A percentile compares a stretch with the other conserved stretches of the same genome.
Evolutionary conservation across 2,113 vertebrate genomes (phyloP).

Genomic region (Pteronura brasiliensis): DNA sequence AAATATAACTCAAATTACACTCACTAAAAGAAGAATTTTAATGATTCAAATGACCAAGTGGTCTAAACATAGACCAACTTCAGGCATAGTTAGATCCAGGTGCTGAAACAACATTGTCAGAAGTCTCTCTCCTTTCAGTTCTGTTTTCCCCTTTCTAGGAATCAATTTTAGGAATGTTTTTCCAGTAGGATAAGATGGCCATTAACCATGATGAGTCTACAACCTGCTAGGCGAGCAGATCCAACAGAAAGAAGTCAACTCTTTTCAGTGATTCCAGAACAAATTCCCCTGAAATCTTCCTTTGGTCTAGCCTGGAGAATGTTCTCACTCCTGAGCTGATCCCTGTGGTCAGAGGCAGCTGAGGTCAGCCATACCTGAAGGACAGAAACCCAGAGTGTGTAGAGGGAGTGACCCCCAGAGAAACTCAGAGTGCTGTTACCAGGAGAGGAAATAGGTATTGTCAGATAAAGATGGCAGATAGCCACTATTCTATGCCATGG

Average conservation of each 20-base stretch:
- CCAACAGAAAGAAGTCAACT: neutral
- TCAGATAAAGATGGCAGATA: neutral
- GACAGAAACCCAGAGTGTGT: neutral
- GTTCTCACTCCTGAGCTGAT: neutral
- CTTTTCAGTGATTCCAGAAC: neutral
- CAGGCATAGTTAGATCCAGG: neutral
- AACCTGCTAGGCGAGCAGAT: neutral
- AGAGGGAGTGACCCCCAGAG: neutral
- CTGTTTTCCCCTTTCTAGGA: neutral
- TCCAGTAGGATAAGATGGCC: neutral
- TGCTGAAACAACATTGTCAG: neutral
- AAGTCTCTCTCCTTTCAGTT: neutral
- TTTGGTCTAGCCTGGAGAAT: neutral
- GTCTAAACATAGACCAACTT: neutral
- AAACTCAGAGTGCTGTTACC: neutral
- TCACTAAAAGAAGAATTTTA: neutral
- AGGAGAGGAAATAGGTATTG: neutral
- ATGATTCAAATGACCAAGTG: neutral
- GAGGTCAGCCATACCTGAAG: neutral
- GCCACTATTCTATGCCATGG: neutral
- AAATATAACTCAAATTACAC: neutral
- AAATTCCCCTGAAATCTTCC: neutral
- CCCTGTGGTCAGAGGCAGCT: neutral
- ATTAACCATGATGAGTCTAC: neutral
- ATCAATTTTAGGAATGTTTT: neutral